Evolutionary conservation across 2,888 invertebrate genomes (phyloP), one percentile per base, ranked within the genome.

Genomic region (Alloplasta piceator): DNA sequence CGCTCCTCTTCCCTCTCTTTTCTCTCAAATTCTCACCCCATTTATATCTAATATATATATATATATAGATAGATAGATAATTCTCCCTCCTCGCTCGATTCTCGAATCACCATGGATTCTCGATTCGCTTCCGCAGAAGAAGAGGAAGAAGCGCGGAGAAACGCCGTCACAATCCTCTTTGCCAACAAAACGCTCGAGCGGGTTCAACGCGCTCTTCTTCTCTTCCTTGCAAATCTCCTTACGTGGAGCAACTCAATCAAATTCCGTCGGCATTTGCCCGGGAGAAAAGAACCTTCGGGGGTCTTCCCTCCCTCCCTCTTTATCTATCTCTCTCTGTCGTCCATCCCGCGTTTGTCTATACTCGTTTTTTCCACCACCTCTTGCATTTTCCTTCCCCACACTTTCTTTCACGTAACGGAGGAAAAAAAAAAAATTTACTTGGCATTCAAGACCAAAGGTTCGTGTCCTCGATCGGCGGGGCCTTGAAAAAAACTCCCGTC

Each of bases 231-330:
- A 89, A 90, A 90, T 90, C 90, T 90, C 85, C 90, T 90, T 90
- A 90, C 86, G 88, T 77, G 82, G 48, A 89, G 84, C 87, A 85
- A 90, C 89, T 89, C 90, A 88, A 90, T 90, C 89, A 88, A 90
- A 89, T 90, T 89, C 88, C 82, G 85, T 85, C 82, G 82, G 83
- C 81, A 83, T 85, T 85, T 85, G 82, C 71, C 83, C 80, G 84
- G 43, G 56, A 46, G 64, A 67, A 39, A 71, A 71, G 78, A 26
- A 64, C 63, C 55, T 9, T 41, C n/a, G 50, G 46, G 46, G 26
- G 26, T 6, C 58, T 38, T 38, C 70, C 2, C 14, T n/a, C n/a
- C 60, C 43, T 52, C 50, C 72, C 72, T 48, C n/a, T n/a, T n/a
- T 43, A 3, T 52, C 16, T 52, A 6, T 6, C 52, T 52, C 14